Evolutionary conservation across 2,113 vertebrate genomes (phyloP), one percentile per base, ranked within the genome.

Genomic region (Cyanocitta stelleri): DNA sequence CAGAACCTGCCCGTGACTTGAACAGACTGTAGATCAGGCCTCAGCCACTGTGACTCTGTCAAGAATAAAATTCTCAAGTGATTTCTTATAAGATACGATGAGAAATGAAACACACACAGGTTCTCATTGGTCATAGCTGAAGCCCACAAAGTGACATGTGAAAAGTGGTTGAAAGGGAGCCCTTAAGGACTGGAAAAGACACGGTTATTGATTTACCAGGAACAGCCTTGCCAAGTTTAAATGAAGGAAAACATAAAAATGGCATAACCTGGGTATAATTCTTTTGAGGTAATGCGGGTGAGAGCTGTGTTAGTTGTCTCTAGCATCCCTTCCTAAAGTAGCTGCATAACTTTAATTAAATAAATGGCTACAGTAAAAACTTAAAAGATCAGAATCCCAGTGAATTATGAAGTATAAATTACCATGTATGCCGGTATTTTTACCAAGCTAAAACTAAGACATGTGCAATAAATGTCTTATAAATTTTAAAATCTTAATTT

Each of bases 101-200:
- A 93, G 59, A 95, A 95, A 95, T 74, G 30, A 83, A 91, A 86
- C 48, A 59, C 51, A 61, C 58, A 62, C 23, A 72, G 22, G 59
- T 78, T 90, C 75, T 84, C 90, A 92, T 59, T 90, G 95, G 74
- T 96, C 79, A 90, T 33, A 88, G 43, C 64, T 81, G 37, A 27
- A 96, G 72, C 59, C 95, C 95, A 92, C 75, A 95, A 83, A 91
- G 39, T 84, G 90, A 86, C 90, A 92, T 81, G 72, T 94, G 87
- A 96, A 95, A 96, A 77, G 51, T 74, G 51, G 59, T 46, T 77
- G 89, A 87, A 94, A 86, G 9, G 35, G 55, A 95, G 83, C 55
- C 30, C 90, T 80, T 41, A 33, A 84, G 75, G 55, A 62, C 87
- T 88, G 72, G 72, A 93, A 95, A 88, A 95, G 64, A 75, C 84